Base-by-base conservation (phyloP, 2,797 vertebrate genomes). In the Coregonus ussuriensis region DNA sequence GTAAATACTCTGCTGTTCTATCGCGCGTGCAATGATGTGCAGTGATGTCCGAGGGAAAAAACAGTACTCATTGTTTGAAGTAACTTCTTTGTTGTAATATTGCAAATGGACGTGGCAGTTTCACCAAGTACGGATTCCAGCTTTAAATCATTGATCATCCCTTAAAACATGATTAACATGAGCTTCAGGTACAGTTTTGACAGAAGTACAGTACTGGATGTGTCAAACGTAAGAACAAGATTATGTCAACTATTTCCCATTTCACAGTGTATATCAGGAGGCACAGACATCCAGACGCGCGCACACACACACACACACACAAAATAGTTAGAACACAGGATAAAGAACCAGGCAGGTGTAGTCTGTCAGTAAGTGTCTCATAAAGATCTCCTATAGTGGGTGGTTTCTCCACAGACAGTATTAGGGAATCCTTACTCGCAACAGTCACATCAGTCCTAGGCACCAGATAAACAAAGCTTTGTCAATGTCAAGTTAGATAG, bases 201-300 rank as follows among this genome's bases (percentile, higher is more conserved):
- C 29, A 72, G 31, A 33, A 52, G 16, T 47, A 51, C 62, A 16
- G 74, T 37, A 41, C 25, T 80, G 80, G 79, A 79, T 21, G 67
- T 85, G 81, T 89, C 85, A 80, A 80, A 82, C 90, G 90, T 91
- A 86, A 87, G 88, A 87, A 91, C 88, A 91, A 87, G 84, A 84
- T 74, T 66, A 89, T 90, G 85, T 53, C 13, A 72, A 25, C 21
- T 13, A 54, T 54, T 54, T 31, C 4, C 29, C 1, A 33, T 91
- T 92, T 93, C 89, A 92, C 90, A 92, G 91, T 92, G 92, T 92
- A 89, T 87, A 74, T 86, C 83, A 72, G 29, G 25, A 72, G 52
- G 52, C 71, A 72, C 25, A 33, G 37, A n/a, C 25, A 72, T 3
- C n/a, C 3, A 52, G 37, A 6, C 47, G 5, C 11, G 13, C 11